Base-by-base conservation (phyloP, 2,888 invertebrate genomes). In the Nymphalis c-album region DNA sequence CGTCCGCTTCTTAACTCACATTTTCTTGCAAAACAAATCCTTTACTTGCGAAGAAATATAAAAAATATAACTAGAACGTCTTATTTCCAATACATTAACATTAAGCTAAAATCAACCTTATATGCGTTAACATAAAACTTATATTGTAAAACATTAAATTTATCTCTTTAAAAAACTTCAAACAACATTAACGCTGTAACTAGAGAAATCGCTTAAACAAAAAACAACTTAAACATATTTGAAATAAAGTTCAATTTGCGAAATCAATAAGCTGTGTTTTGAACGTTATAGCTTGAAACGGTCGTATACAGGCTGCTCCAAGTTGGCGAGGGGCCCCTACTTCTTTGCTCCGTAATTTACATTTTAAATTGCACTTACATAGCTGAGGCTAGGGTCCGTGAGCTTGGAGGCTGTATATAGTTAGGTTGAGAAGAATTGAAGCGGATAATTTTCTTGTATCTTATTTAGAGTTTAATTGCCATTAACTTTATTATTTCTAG, bases 291-390 rank as follows among this genome's bases (percentile, higher is more conserved):
- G 18, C 50, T 61, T 59, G 47, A 60, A 51, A 64, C 20, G 60
- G 35, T 59, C 55, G 48, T 77, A 74, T 76, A 82, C 78, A 82
- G 82, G 77, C 78, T 82, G 85, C 81, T 83, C 80, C 77, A 87
- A 90, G 88, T 83, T 80, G 84, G 88, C 81, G 85, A 83, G 82
- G 79, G 76, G 79, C 82, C 85, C 86, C 85, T 78, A 85, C 86
- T 93, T 93, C 93, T 93, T 92, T 92, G 88, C 88, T 82, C 84
- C 87, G 92, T 92, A 92, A 93, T 93, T 93, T 93, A 92, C 92
- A 93, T 93, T 93, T 93, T 93, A 92, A 93, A 93, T 92, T 92
- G 92, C 92, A 91, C 91, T 93, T 91, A 90, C 89, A 91, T 91
- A 87, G 90, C 87, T 83, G 82, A 83, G 89, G 90, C 88, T 83